Conservation (phyloP, 1,140 invertebrate species). For the Lamellibrachia luymesi region DNA sequence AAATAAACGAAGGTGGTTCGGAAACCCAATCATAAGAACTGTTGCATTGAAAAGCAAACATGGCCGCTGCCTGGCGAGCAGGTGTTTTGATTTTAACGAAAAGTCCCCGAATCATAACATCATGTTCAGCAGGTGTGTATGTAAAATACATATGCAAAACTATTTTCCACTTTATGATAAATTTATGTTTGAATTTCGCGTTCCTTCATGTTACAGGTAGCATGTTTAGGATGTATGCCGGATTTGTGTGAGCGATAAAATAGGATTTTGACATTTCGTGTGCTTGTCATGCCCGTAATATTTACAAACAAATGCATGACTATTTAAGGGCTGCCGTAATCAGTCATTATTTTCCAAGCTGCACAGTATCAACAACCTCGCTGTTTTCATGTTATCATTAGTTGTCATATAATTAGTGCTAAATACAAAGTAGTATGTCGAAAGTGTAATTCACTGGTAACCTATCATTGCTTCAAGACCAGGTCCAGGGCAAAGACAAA, state of each 20-base stretch:
- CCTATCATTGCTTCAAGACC: too few species aligned
- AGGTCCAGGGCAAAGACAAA: too few species aligned
- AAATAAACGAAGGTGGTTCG: background rate
- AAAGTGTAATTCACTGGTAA: too few species aligned
- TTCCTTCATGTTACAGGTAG: background rate
- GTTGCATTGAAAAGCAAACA: background rate
- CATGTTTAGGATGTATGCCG: background rate
- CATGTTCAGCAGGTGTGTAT: background rate
- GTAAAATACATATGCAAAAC: background rate
- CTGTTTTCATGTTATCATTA: too few species aligned
- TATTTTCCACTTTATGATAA: background rate
- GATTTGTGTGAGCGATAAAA: background rate
- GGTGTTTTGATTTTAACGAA: background rate
- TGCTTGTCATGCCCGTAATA: background rate
- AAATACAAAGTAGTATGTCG: too few species aligned
- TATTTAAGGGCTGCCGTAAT: background rate
- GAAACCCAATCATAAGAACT: background rate
- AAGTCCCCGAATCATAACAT: background rate
- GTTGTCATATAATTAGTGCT: too few species aligned
- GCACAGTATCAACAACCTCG: too few species aligned
- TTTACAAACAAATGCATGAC: background rate
- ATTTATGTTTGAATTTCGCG: background rate
- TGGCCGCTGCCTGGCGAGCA: slow-evolving; percentile 1
- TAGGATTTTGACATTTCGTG: background rate
- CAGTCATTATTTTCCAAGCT: background rate